Percentiles rank a stretch among this genome's conserved stretches.
Evolutionary conservation across 2,113 vertebrate species (phyloP).

Genomic region (Cochlearius cochlearius): DNA sequence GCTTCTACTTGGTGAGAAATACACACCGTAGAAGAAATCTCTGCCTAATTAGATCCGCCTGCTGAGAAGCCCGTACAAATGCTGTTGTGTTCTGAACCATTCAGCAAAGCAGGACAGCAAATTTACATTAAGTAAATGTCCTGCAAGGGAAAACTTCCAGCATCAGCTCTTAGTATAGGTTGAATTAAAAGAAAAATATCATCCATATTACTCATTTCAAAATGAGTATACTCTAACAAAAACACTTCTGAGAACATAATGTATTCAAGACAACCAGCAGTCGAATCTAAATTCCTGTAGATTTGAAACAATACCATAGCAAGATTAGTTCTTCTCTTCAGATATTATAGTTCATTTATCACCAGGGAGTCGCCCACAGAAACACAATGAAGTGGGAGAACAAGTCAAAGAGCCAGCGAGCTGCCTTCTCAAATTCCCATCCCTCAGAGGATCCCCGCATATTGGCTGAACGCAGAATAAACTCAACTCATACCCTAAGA

Average conservation of each 20-base stretch:
- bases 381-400: constrained; percentile 46
- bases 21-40: constrained; percentile 64
- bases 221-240: neutral
- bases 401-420: constrained; percentile 22
- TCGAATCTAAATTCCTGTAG: neutral
- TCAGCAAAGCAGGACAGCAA: constrained; percentile 60
- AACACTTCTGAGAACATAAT: neutral
- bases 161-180: neutral
- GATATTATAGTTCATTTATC: neutral
- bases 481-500: neutral
- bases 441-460: neutral
- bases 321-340: neutral
- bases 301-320: neutral
- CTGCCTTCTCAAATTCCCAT: neutral
- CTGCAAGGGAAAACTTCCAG: constrained; percentile 1
- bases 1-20: constrained; percentile 65
- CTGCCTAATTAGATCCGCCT: constrained; percentile 74
- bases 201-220: neutral
- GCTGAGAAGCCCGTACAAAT: constrained; percentile 44
- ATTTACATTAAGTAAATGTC: constrained; percentile 48
- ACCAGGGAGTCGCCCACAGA: neutral
- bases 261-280: neutral
- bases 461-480: neutral
- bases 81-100: constrained; percentile 33
- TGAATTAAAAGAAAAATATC: neutral